A percentile compares a stretch with the other conserved stretches of the same genome.
Evolutionary conservation across 2,888 invertebrate genomes (phyloP).

Genomic region (Torymus aiolomorphi): DNA sequence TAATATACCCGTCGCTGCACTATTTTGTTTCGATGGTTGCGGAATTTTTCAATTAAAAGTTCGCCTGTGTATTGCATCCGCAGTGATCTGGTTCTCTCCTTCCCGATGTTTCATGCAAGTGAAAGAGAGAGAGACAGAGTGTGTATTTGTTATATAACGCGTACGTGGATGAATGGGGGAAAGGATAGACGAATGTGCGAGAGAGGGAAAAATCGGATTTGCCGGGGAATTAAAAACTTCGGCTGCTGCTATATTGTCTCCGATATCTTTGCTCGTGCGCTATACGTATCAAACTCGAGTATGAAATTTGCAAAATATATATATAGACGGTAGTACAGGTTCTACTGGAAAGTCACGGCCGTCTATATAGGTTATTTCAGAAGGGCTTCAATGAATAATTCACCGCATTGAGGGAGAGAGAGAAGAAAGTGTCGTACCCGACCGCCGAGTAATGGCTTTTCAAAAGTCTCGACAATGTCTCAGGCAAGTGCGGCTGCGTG

Average conservation of each 20-base stretch:
- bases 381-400: constrained; percentile 33
- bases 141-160: too few relatives aligned
- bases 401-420: constrained; percentile 1
- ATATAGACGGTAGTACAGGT: too few relatives aligned
- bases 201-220: not conserved
- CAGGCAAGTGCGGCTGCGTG: not conserved
- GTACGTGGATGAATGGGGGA: too few relatives aligned
- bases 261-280: too few relatives aligned
- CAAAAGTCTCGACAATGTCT: constrained; percentile 11
- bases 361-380: not conserved
- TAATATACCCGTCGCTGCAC: not conserved
- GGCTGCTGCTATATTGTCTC: too few relatives aligned
- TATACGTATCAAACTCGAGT: too few relatives aligned
- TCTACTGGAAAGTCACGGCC: too few relatives aligned
- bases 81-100: not conserved
- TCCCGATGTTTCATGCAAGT: not conserved
- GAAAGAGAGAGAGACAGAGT: too few relatives aligned
- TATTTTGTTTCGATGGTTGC: not conserved
- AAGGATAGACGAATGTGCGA: too few relatives aligned
- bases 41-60: constrained; percentile 42
- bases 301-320: too few relatives aligned
- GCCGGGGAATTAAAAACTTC: constrained; percentile 18
- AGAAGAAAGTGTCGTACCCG: too few relatives aligned
- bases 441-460: constrained; percentile 3
- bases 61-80: not conserved